phyloP scores from a whole-genome alignment of 30 jellyfish, hydroid and myxozoan genomes.

The Pelagia noctiluca region DNA sequence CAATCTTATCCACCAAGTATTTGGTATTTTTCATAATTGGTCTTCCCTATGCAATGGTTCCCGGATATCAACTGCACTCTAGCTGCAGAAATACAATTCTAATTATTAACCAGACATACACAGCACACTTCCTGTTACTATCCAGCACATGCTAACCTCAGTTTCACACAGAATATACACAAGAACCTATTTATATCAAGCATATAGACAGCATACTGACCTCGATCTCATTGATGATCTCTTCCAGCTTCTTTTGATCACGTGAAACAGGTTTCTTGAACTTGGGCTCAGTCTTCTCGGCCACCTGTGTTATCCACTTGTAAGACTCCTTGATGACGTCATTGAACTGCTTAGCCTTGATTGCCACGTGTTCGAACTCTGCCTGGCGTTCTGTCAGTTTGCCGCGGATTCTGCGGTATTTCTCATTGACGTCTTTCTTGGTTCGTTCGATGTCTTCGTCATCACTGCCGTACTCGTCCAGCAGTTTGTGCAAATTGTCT shows the following conservation, averaged over 20 bases:
- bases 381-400: constrained; percentile 83
- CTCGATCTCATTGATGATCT: constrained; percentile 66
- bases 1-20: no score
- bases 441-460: constrained; percentile 63
- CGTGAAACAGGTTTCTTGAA: constrained; percentile 67
- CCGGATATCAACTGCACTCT: no score
- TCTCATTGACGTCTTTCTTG: constrained; percentile 56
- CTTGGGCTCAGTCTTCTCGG: constrained; percentile 75
- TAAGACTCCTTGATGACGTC: constrained; percentile 49
- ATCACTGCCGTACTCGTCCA: constrained; percentile 82
- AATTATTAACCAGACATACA: no score
- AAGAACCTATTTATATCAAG: no score
- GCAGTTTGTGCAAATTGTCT: constrained; percentile 61
- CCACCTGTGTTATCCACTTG: constrained; percentile 54
- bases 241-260: constrained; percentile 67
- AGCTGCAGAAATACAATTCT: no score
- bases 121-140: no score
- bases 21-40: no score
- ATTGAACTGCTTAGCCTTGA: constrained; percentile 74
- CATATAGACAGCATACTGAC: no score
- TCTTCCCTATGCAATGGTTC: no score
- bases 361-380: constrained; percentile 70
- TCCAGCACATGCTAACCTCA: no score
- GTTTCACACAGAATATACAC: no score
- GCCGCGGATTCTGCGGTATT: constrained; percentile 64